Evolutionary conservation across 2,888 invertebrate genomes (phyloP).

Genomic region (Heteromyza rotundicornis): DNA sequence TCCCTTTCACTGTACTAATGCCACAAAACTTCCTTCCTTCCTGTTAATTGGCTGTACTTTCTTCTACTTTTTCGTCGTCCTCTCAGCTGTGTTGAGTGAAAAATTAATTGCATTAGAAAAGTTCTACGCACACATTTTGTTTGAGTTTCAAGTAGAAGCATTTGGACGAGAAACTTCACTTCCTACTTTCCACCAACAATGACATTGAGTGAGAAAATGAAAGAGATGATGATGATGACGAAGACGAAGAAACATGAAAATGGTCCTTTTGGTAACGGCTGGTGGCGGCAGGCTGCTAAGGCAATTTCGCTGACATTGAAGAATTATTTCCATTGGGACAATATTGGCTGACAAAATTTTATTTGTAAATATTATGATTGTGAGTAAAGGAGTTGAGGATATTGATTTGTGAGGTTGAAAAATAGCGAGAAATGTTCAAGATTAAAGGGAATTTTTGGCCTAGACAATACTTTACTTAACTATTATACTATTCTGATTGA

Average conservation of each 20-base stretch:
- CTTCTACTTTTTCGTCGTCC: not conserved
- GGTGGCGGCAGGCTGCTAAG: not conserved
- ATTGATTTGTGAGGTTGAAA: too few species aligned
- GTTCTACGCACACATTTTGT: conserved; percentile 35
- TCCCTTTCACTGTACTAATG: not conserved
- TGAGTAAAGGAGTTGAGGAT: too few species aligned
- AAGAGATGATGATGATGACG: not conserved
- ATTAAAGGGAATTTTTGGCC: too few species aligned
- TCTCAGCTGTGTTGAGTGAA: conserved; percentile 47
- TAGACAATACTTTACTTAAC: too few species aligned
- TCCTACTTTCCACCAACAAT: too few species aligned
- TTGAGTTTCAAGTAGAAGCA: not conserved
- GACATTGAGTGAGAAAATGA: not conserved
- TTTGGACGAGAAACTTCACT: not conserved
- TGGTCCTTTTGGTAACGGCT: not conserved
- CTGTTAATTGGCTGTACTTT: too few species aligned
- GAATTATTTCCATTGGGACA: not conserved
- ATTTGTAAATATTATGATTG: not conserved
- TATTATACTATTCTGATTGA: too few species aligned
- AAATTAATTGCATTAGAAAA: conserved; percentile 55
- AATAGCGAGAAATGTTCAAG: too few species aligned
- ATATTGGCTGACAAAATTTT: too few species aligned
- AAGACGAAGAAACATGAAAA: not conserved
- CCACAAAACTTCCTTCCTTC: not conserved
- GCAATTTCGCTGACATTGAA: not conserved